A percentile compares a stretch with the other conserved stretches of the same genome.
Conservation (phyloP, 1,140 invertebrate species). For the Lucilia cuprina region DNA sequence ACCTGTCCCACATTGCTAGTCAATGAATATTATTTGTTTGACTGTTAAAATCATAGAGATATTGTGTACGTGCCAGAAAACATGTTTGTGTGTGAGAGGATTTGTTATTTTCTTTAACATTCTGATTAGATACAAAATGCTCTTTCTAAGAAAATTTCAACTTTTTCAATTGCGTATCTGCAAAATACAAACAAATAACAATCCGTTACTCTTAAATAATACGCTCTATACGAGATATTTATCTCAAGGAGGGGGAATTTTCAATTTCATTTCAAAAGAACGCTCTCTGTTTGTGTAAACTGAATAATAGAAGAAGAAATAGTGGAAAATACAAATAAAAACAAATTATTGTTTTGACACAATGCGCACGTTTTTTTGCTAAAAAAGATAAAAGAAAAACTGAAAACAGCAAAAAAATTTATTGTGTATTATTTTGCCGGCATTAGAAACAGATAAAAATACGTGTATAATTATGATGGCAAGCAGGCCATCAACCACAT, state of each 20-base stretch:
- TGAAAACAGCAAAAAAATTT: background rate
- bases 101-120: background rate
- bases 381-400: background rate
- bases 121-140: background rate
- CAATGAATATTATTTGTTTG: too few species aligned
- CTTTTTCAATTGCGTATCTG: background rate
- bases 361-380: constrained; percentile 26
- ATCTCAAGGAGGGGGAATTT: too few species aligned
- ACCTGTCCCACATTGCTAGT: too few species aligned
- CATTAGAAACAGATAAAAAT: constrained; percentile 11
- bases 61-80: background rate
- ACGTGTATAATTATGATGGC: too few species aligned
- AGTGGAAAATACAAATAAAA: background rate
- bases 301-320: background rate
- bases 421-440: constrained; percentile 7
- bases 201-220: background rate
- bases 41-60: background rate
- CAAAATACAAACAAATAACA: background rate
- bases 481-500: background rate
- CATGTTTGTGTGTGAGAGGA: background rate
- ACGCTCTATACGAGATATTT: background rate
- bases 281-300: background rate
- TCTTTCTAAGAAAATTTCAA: background rate
- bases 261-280: background rate
- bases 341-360: constrained; percentile 17